Evolutionary conservation across 2,113 vertebrate species (phyloP).

Genomic region (Xiphophorus couchianus): DNA sequence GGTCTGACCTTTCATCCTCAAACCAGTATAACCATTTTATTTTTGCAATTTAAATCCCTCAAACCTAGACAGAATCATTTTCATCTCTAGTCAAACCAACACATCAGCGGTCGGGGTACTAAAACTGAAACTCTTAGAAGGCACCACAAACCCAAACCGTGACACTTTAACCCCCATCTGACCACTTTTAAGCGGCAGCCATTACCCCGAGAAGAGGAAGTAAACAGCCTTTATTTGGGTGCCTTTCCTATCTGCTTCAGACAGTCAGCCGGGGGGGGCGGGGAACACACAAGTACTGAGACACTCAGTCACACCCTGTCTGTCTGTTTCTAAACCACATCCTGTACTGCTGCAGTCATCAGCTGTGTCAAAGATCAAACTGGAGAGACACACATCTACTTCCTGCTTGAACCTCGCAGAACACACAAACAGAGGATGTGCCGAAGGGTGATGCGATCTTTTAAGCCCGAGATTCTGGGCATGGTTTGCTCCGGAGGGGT

Average conservation of each 20-base stretch:
- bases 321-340: slow-evolving; percentile 77
- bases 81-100: slow-evolving; percentile 50
- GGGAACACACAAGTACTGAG: slow-evolving; percentile 30
- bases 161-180: background rate
- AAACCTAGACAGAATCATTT: slow-evolving; percentile 30
- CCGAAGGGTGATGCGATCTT: background rate
- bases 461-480: background rate
- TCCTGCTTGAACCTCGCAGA: slow-evolving; percentile 29
- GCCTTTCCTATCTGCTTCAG: slow-evolving; percentile 48
- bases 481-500: slow-evolving; percentile 30
- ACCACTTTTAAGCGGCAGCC: background rate
- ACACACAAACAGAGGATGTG: slow-evolving; percentile 9
- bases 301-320: slow-evolving; percentile 72
- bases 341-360: slow-evolving; percentile 68
- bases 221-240: slow-evolving; percentile 62
- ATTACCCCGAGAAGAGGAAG: slow-evolving; percentile 54
- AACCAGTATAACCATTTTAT: slow-evolving; percentile 3
- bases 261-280: slow-evolving; percentile 33
- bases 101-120: slow-evolving; percentile 10
- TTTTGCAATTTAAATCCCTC: slow-evolving; percentile 32
- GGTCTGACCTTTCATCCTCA: slow-evolving; percentile 67
- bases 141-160: background rate
- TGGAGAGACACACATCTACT: slow-evolving; percentile 37
- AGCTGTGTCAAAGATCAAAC: slow-evolving; percentile 61
- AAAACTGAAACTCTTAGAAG: slow-evolving; percentile 35